phyloP scores from a whole-genome alignment of 37 sponge, comb jelly and placozoan species.

The Ianthella basta region DNA sequence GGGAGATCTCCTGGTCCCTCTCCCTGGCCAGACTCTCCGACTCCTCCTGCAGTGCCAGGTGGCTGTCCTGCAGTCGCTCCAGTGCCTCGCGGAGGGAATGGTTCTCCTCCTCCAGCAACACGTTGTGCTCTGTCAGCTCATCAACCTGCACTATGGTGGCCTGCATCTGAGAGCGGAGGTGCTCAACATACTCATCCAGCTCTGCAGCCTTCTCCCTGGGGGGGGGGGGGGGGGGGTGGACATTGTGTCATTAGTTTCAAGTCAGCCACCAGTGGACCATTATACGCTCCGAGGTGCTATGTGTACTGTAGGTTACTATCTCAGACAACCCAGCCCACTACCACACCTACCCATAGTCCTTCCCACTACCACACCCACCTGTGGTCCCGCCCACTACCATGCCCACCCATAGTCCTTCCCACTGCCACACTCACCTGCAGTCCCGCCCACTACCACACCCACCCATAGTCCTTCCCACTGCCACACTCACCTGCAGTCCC shows the following conservation, averaged over 20 bases:
- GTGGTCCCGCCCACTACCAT: too few species aligned
- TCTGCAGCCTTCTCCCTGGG: not conserved
- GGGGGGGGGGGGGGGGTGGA: not conserved
- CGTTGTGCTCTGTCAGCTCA: conserved; percentile 8
- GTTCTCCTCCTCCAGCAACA: conserved; percentile 17
- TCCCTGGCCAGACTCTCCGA: not conserved
- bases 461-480: too few species aligned
- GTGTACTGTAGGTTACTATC: too few species aligned
- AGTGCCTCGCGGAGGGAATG: not conserved
- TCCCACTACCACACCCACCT: too few species aligned
- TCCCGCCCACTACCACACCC: too few species aligned
- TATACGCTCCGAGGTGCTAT: too few species aligned
- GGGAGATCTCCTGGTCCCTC: conserved; percentile 2
- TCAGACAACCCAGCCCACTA: too few species aligned
- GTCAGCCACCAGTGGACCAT: too few species aligned
- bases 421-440: too few species aligned
- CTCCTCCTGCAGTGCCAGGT: not conserved
- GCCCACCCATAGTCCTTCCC: too few species aligned
- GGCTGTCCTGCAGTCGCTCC: not conserved
- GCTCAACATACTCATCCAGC: conserved; percentile 17
- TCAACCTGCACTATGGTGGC: conserved; percentile 10
- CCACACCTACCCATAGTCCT: too few species aligned
- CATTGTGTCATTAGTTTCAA: not conserved
- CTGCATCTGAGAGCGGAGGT: conserved; percentile 12
- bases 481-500: too few species aligned